Conservation (phyloP, 2,888 invertebrate species). For the Sminthurinus aureus region DNA sequence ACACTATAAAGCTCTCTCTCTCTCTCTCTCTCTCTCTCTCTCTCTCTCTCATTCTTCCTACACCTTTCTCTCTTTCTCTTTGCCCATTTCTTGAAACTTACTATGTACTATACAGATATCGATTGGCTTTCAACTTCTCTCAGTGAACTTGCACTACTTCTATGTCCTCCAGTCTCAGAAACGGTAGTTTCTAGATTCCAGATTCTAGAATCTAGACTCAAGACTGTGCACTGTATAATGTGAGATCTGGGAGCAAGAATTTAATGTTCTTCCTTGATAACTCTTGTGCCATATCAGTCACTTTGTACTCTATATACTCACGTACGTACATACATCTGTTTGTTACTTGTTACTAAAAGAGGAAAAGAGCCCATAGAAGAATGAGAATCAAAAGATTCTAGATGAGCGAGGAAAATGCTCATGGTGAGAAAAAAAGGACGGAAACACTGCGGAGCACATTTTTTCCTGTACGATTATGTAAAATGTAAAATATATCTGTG, state of each 20-base stretch:
- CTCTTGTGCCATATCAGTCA: too few relatives aligned
- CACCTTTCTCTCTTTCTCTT: not conserved
- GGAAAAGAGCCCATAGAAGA: not conserved
- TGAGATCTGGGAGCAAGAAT: not conserved
- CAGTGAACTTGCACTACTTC: not conserved
- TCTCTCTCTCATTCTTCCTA: not conserved
- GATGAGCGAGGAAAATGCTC: too few relatives aligned
- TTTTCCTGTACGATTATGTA: not conserved
- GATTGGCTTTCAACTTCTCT: slow-evolving; percentile 9
- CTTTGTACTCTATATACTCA: not conserved
- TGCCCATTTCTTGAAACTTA: not conserved
- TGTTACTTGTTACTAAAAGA: not conserved
- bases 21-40: not conserved
- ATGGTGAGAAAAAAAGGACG: not conserved
- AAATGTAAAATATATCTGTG: not conserved
- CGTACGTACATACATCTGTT: not conserved
- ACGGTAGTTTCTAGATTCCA: not conserved
- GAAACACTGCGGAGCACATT: not conserved
- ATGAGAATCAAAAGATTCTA: too few relatives aligned
- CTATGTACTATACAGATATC: too few relatives aligned
- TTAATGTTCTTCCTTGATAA: too few relatives aligned
- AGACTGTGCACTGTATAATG: not conserved
- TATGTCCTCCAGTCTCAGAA: not conserved
- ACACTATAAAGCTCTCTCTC: not conserved
- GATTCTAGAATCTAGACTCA: not conserved